Base-by-base conservation (phyloP, 1,140 invertebrate species). In the Ladona fulva region DNA sequence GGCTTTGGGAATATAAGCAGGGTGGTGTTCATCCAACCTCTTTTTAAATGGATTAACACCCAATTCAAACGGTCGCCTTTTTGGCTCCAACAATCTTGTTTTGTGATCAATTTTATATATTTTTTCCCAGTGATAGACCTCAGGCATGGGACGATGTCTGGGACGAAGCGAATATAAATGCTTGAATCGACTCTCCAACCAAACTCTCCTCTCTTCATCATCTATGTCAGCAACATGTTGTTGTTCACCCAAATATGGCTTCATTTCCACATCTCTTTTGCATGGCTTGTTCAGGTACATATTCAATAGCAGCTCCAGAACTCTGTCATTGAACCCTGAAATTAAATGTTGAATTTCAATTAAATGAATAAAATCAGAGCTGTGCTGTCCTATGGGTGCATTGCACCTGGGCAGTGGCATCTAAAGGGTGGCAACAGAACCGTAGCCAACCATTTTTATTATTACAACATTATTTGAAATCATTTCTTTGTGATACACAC, bases 101-200 rank as follows among this genome's bases (percentile, higher is more conserved):
- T 92, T 87, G 79, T 89, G 82, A 80, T 90, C 84, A 59, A 93
- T 89, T 82, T 93, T 91, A 81, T 93, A 95, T 77, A 95, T 91
- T 75, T 88, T 88, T 80, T 94, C 92, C 93, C 93, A 95, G 75
- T 89, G 80, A 80, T 92, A 92, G 42, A 91, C 86, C 86, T 95
- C 92, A 37, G 92, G 90, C 37, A 84, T 14, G 73, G 88, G 81
- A 44, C 87, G 86, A 80, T 90, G 87, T 75, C 89, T 88, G 0
- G 88, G 88, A 81, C 91, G 86, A 81, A 92, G 91, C 0, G 89
- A 87, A 29, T 89, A 85, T 77, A 94, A 82, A 83, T 90, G 85
- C 81, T 93, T 94, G 78, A 90, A 94, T 76, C 83, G 86, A 22
- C 86, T 80, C 82, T 93, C 92, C 11, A 94, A 83, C 89, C 92